phyloP scores from a whole-genome alignment of 2,888 invertebrate genomes.

The Drosophila mulleri region DNA sequence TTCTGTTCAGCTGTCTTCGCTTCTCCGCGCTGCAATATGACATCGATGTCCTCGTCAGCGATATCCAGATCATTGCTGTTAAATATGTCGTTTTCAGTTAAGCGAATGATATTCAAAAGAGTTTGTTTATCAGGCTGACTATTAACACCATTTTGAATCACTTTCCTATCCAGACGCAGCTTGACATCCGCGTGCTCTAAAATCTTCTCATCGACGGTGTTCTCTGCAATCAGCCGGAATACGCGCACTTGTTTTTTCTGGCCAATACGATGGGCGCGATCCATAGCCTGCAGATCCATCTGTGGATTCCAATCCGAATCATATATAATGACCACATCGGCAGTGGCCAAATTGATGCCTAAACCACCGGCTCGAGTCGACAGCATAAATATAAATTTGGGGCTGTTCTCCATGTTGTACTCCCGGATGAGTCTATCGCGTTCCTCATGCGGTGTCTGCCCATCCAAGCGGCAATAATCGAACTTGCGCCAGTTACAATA shows the following conservation, averaged over 20 bases:
- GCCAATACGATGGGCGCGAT: slow-evolving; percentile 99
- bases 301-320: slow-evolving; percentile 99
- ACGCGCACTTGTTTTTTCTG: slow-evolving; percentile 97
- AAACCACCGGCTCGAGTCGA: slow-evolving; percentile 99
- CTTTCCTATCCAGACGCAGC: slow-evolving; percentile 97
- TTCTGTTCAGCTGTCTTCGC: slow-evolving; percentile 95
- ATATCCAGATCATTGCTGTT: slow-evolving; percentile 98
- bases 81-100: slow-evolving; percentile 99
- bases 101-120: slow-evolving; percentile 99
- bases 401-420: slow-evolving; percentile 94
- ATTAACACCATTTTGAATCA: slow-evolving; percentile 98
- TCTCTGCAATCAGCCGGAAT: slow-evolving; percentile 98
- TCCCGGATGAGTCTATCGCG: slow-evolving; percentile 97
- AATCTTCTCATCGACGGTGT: slow-evolving; percentile 99
- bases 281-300: slow-evolving; percentile 97
- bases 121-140: slow-evolving; percentile 97
- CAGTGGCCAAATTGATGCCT: slow-evolving; percentile 98
- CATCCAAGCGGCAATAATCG: slow-evolving; percentile 95
- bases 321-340: slow-evolving; percentile 98
- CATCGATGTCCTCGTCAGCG: slow-evolving; percentile 99
- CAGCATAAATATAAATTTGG: slow-evolving; percentile 99
- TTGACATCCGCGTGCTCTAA: slow-evolving; percentile 99
- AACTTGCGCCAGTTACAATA: slow-evolving; percentile 95
- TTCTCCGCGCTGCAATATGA: slow-evolving; percentile 96
- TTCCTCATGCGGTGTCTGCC: slow-evolving; percentile 98